Conservation (phyloP, 2,888 invertebrate genomes). For the Ecdyonurus torrentis region DNA sequence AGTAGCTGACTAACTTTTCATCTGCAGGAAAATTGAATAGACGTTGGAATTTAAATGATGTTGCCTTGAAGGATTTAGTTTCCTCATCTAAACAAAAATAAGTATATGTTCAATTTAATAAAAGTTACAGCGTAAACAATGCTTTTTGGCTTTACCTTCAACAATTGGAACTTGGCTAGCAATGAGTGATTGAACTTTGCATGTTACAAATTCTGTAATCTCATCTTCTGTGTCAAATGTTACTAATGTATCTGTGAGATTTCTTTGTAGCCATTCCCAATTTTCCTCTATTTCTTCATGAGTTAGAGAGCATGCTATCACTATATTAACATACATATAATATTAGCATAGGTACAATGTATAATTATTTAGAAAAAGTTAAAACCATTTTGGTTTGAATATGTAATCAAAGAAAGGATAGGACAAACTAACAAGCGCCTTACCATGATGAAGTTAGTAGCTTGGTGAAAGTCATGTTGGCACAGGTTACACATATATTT, state of each 20-base stretch:
- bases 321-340: too few relatives aligned
- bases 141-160: slow-evolving; percentile 27
- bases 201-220: slow-evolving; percentile 84
- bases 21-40: slow-evolving; percentile 82
- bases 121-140: slow-evolving; percentile 1
- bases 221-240: slow-evolving; percentile 90
- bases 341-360: too few relatives aligned
- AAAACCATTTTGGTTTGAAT: too few relatives aligned
- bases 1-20: slow-evolving; percentile 91
- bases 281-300: slow-evolving; percentile 73
- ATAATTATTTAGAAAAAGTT: too few relatives aligned
- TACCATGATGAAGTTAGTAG: too few relatives aligned
- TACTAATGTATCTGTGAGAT: slow-evolving; percentile 70
- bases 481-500: too few relatives aligned
- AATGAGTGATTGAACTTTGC: slow-evolving; percentile 90
- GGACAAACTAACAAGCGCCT: too few relatives aligned
- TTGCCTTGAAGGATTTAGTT: slow-evolving; percentile 56
- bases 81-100: slow-evolving; percentile 55
- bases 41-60: slow-evolving; percentile 68
- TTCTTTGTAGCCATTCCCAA: slow-evolving; percentile 87
- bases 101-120: slow-evolving; percentile 5
- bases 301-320: slow-evolving; percentile 75
- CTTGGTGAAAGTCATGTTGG: too few relatives aligned
- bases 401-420: too few relatives aligned
- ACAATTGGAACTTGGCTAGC: slow-evolving; percentile 48